Base-by-base conservation (phyloP, 2,113 vertebrate species). In the Octodon degus region DNA sequence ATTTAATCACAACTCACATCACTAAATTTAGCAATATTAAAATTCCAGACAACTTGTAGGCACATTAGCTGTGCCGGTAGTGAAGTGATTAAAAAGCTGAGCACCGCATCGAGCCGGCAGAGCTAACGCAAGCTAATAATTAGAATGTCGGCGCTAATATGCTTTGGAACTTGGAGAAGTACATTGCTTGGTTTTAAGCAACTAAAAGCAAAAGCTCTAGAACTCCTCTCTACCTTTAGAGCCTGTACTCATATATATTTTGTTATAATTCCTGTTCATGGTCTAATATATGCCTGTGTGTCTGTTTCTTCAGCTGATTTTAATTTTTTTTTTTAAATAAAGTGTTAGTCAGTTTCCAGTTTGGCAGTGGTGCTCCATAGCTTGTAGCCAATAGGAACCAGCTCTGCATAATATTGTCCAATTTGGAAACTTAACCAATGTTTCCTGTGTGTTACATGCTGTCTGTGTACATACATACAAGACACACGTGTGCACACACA, bases 301-400 rank as follows among this genome's bases (percentile, higher is more conserved):
- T 97, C 97, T 97, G 96, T 96, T 98, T 95, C 97, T 97, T 97
- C 93, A 97, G 94, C 96, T 97, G 97, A 98, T 98, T 98, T 97
- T 98, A 97, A 98, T 98, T 55, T 16, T 55, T 58, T 58, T 19
- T 58, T 58, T 58, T 17, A 19, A 19, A 98, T 97, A 98, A 98
- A 98, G 98, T 98, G 96, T 97, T 98, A 98, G 98, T 97, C 97
- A 79, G 97, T 96, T 98, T 98, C 85, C 97, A 97, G 94, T 97
- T 98, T 98, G 97, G 98, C 97, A 90, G 81, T 95, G 98, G 98
- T 97, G 97, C 90, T 95, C 90, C 92, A 97, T 96, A 98, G 93
- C 97, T 98, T 97, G 95, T 97, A 98, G 97, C 98, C 98, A 98
- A 98, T 98, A 96, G 97, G 97, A 98, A 95, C 97, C 97, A 98